Base-by-base conservation (phyloP, 2,113 vertebrate species). In the Candoia aspera region DNA sequence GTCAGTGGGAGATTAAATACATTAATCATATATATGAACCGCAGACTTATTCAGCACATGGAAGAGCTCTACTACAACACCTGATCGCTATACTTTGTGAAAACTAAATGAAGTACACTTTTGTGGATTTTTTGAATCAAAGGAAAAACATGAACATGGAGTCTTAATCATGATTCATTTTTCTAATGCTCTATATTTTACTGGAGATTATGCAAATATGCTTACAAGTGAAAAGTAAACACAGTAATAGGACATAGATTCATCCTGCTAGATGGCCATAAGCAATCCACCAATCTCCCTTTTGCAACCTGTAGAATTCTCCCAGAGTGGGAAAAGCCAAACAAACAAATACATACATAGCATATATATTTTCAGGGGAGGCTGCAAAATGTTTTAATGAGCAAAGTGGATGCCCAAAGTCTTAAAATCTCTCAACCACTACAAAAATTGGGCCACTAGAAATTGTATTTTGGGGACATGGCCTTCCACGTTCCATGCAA, bases 111-210 rank as follows among this genome's bases (percentile, higher is more conserved):
- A 54, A 54, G 29, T 86, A n/a, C 29, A 55, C 8, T 55, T 86
- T n/a, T 6, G 96, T 96, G 96, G 97, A 96, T 97, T 97, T 95
- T 95, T 88, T 93, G 96, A 88, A 93, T 95, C 87, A 87, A 92
- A 89, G 49, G 89, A 88, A 95, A 94, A 95, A 91, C 0, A 0
- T 93, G 24, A 60, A 93, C 94, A 93, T 92, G 91, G 68, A 13
- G 90, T 93, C 54, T 92, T 57, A 93, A 95, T 95, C 55, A n/a
- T 60, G 90, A 90, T 91, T 85, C 94, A 94, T 89, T 96, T 95
- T 95, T 94, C 92, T 90, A 93, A 64, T 59, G 59, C 92, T 96
- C 88, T 89, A 90, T 13, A 13, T 95, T 93, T 94, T 79, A 89
- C 24, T 57, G 8, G 26, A 15, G 33, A 84, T 17, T 84, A 93